These are phyloP conservation scores for Scomber japonicus DNA, from an alignment of 2,113 vertebrate species.

Conservation along the genomic window DNA sequence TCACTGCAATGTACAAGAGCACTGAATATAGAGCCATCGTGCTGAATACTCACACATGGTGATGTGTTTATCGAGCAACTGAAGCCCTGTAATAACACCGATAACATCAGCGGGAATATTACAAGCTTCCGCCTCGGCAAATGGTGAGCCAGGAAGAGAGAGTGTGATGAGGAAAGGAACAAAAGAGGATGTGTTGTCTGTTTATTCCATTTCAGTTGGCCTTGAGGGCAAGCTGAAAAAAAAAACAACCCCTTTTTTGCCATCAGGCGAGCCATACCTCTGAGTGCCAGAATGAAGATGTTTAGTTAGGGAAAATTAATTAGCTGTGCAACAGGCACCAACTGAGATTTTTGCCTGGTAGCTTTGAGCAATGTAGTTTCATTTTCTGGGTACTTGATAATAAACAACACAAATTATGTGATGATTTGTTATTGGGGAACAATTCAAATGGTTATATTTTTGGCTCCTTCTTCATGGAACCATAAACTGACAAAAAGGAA, in stretches of 20 bases:
- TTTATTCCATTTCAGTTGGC: slow-evolving; percentile 60
- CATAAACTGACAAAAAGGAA: neutral
- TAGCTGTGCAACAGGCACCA: slow-evolving; percentile 37
- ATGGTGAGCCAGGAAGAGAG: slow-evolving; percentile 51
- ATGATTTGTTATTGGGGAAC: slow-evolving; percentile 1
- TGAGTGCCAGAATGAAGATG: slow-evolving; percentile 8
- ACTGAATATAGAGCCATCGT: slow-evolving; percentile 21
- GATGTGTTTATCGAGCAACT: slow-evolving; percentile 65
- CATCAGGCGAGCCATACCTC: slow-evolving; percentile 58
- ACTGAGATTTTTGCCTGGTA: slow-evolving; percentile 7
- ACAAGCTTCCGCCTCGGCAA: slow-evolving; percentile 57
- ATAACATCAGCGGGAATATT: slow-evolving; percentile 73
- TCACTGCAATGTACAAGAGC: neutral
- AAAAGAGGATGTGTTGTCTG: slow-evolving; percentile 40
- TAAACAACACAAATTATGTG: slow-evolving; percentile 13
- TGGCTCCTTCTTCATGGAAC: neutral
- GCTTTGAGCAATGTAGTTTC: slow-evolving; percentile 7
- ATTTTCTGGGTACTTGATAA: slow-evolving; percentile 7
- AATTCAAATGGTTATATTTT: neutral
- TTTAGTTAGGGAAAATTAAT: slow-evolving; percentile 36
- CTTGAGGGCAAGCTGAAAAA: slow-evolving; percentile 39
- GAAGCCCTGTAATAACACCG: slow-evolving; percentile 55
- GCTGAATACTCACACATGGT: slow-evolving; percentile 30
- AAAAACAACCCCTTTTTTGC: neutral
- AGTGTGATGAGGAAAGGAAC: slow-evolving; percentile 21